phyloP scores from a whole-genome alignment of 2,888 invertebrate genomes.

The Unio pictorum region DNA sequence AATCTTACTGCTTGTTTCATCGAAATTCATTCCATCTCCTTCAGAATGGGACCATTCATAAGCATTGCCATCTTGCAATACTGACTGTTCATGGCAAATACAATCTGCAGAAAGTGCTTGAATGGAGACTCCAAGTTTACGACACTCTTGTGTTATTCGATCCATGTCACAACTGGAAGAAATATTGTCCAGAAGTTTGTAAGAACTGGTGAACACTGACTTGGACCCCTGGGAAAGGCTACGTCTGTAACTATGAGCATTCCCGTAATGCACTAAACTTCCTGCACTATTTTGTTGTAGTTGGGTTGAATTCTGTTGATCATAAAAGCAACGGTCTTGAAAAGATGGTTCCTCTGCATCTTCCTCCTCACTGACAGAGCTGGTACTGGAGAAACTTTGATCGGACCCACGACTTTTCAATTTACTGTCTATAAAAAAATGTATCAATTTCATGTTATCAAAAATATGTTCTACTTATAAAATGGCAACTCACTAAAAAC shows the following conservation, averaged over 20 bases:
- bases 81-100: neutral
- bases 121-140: constrained; percentile 44
- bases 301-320: neutral
- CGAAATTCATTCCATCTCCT: too few species aligned
- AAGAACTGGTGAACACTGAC: neutral
- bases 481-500: too few species aligned
- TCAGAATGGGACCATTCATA: too few species aligned
- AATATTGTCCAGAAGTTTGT: neutral
- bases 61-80: too few species aligned
- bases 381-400: constrained; percentile 40
- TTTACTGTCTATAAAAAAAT: neutral
- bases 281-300: too few species aligned
- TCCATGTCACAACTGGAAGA: neutral
- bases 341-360: constrained; percentile 6
- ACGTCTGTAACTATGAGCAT: too few species aligned
- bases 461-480: too few species aligned
- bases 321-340: too few species aligned
- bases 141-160: constrained; percentile 30
- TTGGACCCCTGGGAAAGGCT: too few species aligned
- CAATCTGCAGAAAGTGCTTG: constrained; percentile 37
- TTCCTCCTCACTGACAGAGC: constrained; percentile 56
- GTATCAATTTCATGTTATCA: neutral
- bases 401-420: constrained; percentile 16
- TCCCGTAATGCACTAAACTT: too few species aligned
- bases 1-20: too few species aligned